phyloP scores from a whole-genome alignment of 2,113 vertebrate genomes.

The Crotalus tigris region DNA sequence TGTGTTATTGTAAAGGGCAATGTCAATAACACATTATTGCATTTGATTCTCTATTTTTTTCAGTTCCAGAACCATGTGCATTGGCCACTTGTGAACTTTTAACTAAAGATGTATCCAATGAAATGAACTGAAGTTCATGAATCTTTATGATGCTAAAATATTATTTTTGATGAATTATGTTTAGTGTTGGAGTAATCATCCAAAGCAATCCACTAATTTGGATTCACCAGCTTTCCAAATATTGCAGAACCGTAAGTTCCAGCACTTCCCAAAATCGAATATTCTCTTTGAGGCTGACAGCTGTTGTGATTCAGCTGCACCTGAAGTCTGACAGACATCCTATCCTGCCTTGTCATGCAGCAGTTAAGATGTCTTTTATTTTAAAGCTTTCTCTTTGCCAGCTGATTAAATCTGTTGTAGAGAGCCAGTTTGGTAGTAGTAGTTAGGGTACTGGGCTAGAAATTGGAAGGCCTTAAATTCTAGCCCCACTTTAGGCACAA shows the following conservation, averaged over 20 bases:
- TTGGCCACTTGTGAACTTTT: not conserved
- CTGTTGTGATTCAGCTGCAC: not conserved
- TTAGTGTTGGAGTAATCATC: not conserved
- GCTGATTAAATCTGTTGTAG: not conserved
- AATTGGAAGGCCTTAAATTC: not conserved
- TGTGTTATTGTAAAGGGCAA: not conserved
- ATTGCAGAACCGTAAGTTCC: not conserved
- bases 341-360: not conserved
- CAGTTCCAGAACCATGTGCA: not conserved
- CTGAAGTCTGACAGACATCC: not conserved
- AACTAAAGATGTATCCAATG: not conserved
- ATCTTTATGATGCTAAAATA: not conserved
- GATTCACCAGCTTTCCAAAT: not conserved
- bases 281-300: not conserved
- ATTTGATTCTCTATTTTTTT: not conserved
- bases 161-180: not conserved
- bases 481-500: not conserved
- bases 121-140: not conserved
- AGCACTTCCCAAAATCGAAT: not conserved
- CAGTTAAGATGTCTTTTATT: not conserved
- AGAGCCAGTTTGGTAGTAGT: not conserved
- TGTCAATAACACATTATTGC: not conserved
- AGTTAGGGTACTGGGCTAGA: not conserved
- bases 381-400: not conserved
- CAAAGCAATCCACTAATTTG: not conserved